Percentiles rank a stretch among this genome's conserved stretches.
phyloP scores from a whole-genome alignment of 2,113 vertebrate genomes.

The Apeltes quadracus region DNA sequence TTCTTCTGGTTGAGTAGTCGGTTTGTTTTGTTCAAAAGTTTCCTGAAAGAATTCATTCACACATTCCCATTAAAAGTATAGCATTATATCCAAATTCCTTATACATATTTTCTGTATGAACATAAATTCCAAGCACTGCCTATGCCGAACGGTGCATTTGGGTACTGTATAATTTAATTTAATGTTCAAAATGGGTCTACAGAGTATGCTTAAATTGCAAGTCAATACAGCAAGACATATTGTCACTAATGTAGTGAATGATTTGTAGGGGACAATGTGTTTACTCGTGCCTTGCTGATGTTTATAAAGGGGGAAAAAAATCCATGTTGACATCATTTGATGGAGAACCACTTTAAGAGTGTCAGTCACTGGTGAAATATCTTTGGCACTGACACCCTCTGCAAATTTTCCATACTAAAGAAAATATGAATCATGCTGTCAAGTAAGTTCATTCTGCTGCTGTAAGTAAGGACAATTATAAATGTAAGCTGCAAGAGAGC shows the following conservation, averaged over 20 bases:
- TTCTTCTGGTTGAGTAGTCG: not conserved
- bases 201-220: conserved; percentile 31
- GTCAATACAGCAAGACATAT: conserved; percentile 41
- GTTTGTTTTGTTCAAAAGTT: not conserved
- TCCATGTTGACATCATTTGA: conserved; percentile 48
- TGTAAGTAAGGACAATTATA: conserved; percentile 15
- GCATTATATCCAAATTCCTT: not conserved
- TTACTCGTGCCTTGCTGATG: conserved; percentile 47
- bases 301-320: conserved; percentile 35
- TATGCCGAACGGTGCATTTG: conserved; percentile 23
- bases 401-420: conserved; percentile 32
- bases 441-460: conserved; percentile 28
- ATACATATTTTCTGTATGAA: not conserved
- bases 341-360: conserved; percentile 59
- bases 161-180: conserved; percentile 14
- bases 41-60: not conserved
- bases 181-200: conserved; percentile 28
- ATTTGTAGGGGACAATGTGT: conserved; percentile 55
- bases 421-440: conserved; percentile 52
- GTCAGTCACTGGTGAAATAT: conserved; percentile 30
- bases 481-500: conserved; percentile 11
- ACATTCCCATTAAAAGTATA: not conserved
- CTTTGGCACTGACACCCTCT: conserved; percentile 43
- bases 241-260: conserved; percentile 57
- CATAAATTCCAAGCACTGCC: conserved; percentile 26